Percentiles rank a stretch among this genome's conserved stretches.
Evolutionary conservation across 2,113 vertebrate genomes (phyloP).

Genomic region (Anseranas semipalmata): DNA sequence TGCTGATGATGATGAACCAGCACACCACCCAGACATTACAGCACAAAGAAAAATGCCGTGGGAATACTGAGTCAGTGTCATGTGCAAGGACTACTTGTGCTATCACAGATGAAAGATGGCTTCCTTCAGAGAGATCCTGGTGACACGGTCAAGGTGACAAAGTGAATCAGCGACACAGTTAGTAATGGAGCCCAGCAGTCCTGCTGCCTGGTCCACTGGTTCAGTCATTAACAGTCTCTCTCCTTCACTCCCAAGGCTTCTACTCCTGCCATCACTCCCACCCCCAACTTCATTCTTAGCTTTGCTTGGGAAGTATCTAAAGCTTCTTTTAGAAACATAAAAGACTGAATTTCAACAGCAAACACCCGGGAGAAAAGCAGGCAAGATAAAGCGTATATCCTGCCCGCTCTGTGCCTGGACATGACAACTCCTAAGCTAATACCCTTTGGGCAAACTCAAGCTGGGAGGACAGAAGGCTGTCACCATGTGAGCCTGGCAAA

Average conservation of each 20-base stretch:
- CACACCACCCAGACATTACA: not conserved
- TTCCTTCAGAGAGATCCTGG: not conserved
- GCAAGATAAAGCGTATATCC: not conserved
- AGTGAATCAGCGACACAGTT: not conserved
- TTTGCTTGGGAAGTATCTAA: not conserved
- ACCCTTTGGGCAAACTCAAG: not conserved
- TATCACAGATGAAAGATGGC: not conserved
- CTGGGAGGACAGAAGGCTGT: not conserved
- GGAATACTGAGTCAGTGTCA: not conserved
- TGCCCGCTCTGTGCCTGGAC: not conserved
- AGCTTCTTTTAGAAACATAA: not conserved
- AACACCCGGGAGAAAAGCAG: not conserved
- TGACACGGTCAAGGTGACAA: not conserved
- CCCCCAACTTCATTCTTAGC: not conserved
- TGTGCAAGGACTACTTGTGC: not conserved
- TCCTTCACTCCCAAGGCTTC: not conserved
- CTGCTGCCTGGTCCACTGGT: not conserved
- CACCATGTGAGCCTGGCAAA: not conserved
- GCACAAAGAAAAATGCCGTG: not conserved
- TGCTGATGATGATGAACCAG: not conserved
- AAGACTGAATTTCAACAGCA: conserved; percentile 15
- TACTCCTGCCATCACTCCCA: not conserved
- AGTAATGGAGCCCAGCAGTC: not conserved
- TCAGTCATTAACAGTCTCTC: not conserved
- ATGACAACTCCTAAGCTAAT: not conserved